Evolutionary conservation across 1,140 invertebrate genomes (phyloP).

Genomic region (Drosophila pseudoananassae): DNA sequence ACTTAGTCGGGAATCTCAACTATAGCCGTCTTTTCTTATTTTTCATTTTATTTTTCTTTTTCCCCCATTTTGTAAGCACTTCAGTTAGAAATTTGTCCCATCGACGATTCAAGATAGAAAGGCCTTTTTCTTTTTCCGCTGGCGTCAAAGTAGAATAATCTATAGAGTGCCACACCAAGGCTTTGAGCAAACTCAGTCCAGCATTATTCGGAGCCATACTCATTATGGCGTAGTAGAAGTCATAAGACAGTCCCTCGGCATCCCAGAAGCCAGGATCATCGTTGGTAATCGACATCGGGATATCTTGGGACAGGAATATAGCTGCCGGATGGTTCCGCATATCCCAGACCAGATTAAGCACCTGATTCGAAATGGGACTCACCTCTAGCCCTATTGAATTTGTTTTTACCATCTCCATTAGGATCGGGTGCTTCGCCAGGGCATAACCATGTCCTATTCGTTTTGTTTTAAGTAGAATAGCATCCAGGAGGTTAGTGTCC

Average conservation of each 20-base stretch:
- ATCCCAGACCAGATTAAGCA: slow-evolving; percentile 90
- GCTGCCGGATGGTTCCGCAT: slow-evolving; percentile 92
- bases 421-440: slow-evolving; percentile 89
- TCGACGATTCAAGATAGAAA: slow-evolving; percentile 42
- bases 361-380: slow-evolving; percentile 92
- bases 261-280: slow-evolving; percentile 90
- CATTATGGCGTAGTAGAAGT: slow-evolving; percentile 91
- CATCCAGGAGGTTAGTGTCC: slow-evolving; percentile 86
- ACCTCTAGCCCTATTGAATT: slow-evolving; percentile 91
- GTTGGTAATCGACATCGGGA: slow-evolving; percentile 87
- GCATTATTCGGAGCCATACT: slow-evolving; percentile 87
- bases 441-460: slow-evolving; percentile 89
- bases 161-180: slow-evolving; percentile 89
- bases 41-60: too few species aligned
- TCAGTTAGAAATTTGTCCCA: too few species aligned
- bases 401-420: slow-evolving; percentile 87
- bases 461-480: slow-evolving; percentile 88
- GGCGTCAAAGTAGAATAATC: slow-evolving; percentile 55
- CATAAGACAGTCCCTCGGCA: slow-evolving; percentile 87
- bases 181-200: slow-evolving; percentile 88
- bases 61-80: too few species aligned
- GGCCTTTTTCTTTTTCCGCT: slow-evolving; percentile 45
- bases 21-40: too few species aligned
- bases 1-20: too few species aligned
- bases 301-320: slow-evolving; percentile 86